Evolutionary conservation across 2,113 vertebrate genomes (phyloP), one percentile per base, ranked within the genome.

Genomic region (Verasper variegatus): DNA sequence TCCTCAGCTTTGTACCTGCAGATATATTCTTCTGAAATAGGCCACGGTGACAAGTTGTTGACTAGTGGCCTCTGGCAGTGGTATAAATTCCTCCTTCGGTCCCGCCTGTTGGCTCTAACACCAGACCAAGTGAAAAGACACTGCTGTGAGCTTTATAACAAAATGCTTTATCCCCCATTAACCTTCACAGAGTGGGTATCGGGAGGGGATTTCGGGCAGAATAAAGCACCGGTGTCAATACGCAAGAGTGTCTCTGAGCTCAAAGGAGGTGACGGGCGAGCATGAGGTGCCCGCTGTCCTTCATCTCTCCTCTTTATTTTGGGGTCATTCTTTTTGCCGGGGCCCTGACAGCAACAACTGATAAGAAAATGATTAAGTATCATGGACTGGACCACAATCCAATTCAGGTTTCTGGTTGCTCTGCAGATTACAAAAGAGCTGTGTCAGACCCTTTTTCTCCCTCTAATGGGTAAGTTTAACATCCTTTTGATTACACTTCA

Each of bases 81-180:
- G 79, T 73, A 82, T 85, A 71, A 62, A 87, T 88, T 81, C 81
- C 37, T 81, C 76, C 78, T 68, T 72, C 70, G 81, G 40, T 85
- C 81, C 76, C 74, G 74, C 54, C 80, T 78, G 70, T 83, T 89
- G 81, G 81, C 79, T 82, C 70, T 78, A 62, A 81, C 69, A 70
- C 66, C 70, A 49, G 54, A 68, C 52, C 51, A 56, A 70, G 80
- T 83, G 74, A 66, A 76, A 86, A 83, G 83, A 74, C 69, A 62
- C 82, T 75, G 74, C 88, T 63, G 69, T 66, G 64, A 82, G 86
- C 83, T 92, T 84, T 86, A 89, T 91, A 85, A 92, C 89, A 91
- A 92, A 91, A 90, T 81, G 80, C 76, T 92, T 89, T 89, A 91
- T 92, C 86, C 89, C 76, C 88, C 91, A 90, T 92, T 92, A 92